Evolutionary conservation across 2,797 vertebrate genomes (phyloP), one percentile per base, ranked within the genome.

Genomic region (Mycteria americana): DNA sequence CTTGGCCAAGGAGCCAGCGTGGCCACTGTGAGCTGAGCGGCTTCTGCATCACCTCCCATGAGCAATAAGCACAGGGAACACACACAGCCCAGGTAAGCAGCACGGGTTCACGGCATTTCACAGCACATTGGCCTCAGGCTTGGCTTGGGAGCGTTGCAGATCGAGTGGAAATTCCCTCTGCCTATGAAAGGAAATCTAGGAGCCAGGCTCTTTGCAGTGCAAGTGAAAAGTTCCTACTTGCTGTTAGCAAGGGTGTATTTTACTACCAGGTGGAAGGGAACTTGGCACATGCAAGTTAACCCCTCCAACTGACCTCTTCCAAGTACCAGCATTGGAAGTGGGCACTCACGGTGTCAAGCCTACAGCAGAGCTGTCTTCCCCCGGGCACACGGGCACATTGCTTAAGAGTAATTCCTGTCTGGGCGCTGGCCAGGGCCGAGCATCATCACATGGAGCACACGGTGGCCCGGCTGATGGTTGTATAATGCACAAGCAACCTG

Each of bases 61-160:
- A 41, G 51, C 41, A 19, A 8, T 1, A 33, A 46, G 57, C 59
- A 39, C n/a, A 45, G 53, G 45, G 41, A 78, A 23, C 28, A 35
- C 33, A 7, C 15, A 28, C 16, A 48, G 11, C 24, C 30, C 83
- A 23, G 59, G 59, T 22, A 15, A 13, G 31, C 33, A 53, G 53
- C 45, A 3, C 0, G 0, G 23, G 17, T 6, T 22, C 33, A 10
- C 1, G 1, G 41, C 28, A 15, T 24, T 79, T 35, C 81, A 46
- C 69, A 48, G 56, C 77, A 35, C 51, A 2, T 1, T 3, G 16
- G 6, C 43, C 63, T 46, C 35, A 25, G 24, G 30, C 62, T 75
- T 30, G 35, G 57, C 67, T 45, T 48, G 59, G 41, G 19, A 70
- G 7, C 0, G 3, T 4, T n/a, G 50, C 56, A 53, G n/a, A 33